Evolutionary conservation across 2,113 vertebrate genomes (phyloP), one percentile per base, ranked within the genome.

Genomic region (Ictalurus furcatus): DNA sequence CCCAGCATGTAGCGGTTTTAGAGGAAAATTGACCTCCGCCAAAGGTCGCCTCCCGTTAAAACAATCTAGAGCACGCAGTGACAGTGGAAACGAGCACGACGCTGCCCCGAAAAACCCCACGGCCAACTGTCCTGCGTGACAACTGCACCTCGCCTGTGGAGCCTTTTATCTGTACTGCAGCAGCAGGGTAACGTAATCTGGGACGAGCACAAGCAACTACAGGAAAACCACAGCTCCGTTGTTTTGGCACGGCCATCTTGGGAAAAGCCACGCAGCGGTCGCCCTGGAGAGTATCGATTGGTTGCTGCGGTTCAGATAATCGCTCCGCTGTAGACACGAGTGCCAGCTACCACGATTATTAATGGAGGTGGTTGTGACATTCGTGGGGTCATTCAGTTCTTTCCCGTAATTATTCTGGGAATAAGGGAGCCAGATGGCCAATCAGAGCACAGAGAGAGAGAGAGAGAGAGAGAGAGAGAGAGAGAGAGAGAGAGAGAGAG

Each of bases 41-140:
- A 87, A 89, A 91, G 93, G 92, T 91, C 90, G 89, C 91, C 91
- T 91, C 93, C 93, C 91, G 92, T 91, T 89, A 89, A 85, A 92
- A 94, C 93, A 93, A 93, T 94, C 92, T 91, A 82, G 90, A 93
- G 89, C 40, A 86, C 89, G 91, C 92, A 90, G 44, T 48, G 94
- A 94, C 91, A 88, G 90, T 90, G 91, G 89, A 93, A 92, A 95
- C 94, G 90, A 94, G 91, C 92, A 92, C 93, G 94, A 93, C 91
- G 91, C 91, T 93, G 85, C 90, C 89, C 93, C 67, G 88, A 58
- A 90, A 69, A 92, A 48, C 92, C 92, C n/a, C 74, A 52, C 91
- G 61, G 21, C 92, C 94, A 92, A 93, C 93, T 92, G 93, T 90
- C 40, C 21, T 84, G 85, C 59, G 89, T 48, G 92, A 94, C 94